Conservation (phyloP, 2,113 vertebrate genomes). For the Hoplias malabaricus region DNA sequence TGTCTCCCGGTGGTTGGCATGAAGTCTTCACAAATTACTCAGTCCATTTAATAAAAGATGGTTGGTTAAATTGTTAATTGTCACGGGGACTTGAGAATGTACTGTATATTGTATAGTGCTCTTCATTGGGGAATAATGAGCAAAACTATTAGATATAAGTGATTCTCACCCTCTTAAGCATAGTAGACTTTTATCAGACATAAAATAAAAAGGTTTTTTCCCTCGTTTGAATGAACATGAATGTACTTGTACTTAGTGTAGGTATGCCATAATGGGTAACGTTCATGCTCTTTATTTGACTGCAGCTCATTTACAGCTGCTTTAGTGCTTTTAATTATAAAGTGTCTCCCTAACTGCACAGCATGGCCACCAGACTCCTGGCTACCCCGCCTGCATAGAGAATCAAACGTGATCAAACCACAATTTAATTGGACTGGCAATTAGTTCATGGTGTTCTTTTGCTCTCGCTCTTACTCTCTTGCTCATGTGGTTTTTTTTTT, state of each 20-base stretch:
- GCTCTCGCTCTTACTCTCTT: neutral
- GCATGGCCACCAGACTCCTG: neutral
- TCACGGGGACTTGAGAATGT: neutral
- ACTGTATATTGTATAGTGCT: neutral
- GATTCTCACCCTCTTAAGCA: neutral
- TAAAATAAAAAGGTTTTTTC: neutral
- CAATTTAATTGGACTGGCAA: conserved; percentile 49
- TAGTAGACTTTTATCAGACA: neutral
- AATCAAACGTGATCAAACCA: conserved; percentile 19
- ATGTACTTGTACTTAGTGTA: neutral
- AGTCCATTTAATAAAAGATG: neutral
- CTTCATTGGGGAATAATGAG: neutral
- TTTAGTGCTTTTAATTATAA: conserved; percentile 27
- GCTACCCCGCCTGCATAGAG: conserved; percentile 2
- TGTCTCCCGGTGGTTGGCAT: neutral
- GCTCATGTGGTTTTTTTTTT: conserved; percentile 41
- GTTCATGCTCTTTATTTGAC: neutral
- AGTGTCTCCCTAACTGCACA: neutral
- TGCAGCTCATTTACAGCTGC: conserved; percentile 2
- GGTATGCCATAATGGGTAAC: neutral
- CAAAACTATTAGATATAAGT: neutral
- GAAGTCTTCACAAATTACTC: neutral
- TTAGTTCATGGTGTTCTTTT: neutral
- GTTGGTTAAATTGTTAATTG: neutral
- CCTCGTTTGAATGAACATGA: neutral